phyloP scores from a whole-genome alignment of 1,140 invertebrate species.

The Drosophila bifasciata region DNA sequence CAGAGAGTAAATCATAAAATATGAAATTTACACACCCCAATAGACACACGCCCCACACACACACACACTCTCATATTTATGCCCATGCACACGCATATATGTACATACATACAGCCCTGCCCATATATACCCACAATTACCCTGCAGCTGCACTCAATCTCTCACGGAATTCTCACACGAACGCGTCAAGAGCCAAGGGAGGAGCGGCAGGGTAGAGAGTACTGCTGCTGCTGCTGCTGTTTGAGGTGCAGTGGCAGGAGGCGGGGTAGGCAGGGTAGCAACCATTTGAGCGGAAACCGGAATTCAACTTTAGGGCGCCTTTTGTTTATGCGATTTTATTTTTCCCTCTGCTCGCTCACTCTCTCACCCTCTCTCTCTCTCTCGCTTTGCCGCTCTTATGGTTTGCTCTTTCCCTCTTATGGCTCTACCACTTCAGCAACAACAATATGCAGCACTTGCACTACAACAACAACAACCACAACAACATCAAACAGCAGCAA shows the following conservation, averaged over 20 bases:
- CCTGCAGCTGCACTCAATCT: constrained; percentile 67
- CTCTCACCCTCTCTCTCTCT: too few species aligned
- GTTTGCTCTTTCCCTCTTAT: neutral
- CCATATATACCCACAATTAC: constrained; percentile 59
- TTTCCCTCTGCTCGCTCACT: too few species aligned
- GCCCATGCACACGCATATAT: constrained; percentile 15
- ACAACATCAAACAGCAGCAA: constrained; percentile 21
- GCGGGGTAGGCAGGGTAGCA: constrained; percentile 12
- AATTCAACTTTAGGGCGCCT: constrained; percentile 78
- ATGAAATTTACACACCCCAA: constrained; percentile 66
- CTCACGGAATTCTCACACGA: constrained; percentile 74
- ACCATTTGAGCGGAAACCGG: constrained; percentile 81
- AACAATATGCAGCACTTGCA: constrained; percentile 18
- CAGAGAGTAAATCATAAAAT: constrained; percentile 76
- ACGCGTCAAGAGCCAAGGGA: constrained; percentile 13
- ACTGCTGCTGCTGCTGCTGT: too few species aligned
- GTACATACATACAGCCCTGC: constrained; percentile 5
- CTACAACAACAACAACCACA: constrained; percentile 20
- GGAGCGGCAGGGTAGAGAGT: neutral
- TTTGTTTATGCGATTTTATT: constrained; percentile 76
- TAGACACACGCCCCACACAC: constrained; percentile 31
- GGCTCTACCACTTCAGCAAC: constrained; percentile 12
- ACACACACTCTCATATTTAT: constrained; percentile 17
- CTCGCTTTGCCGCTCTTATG: constrained; percentile 41
- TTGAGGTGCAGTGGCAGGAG: too few species aligned